These are phyloP conservation scores for Heliconius congener DNA, from an alignment of 1,140 invertebrate genomes.

Conservation along the genomic window DNA sequence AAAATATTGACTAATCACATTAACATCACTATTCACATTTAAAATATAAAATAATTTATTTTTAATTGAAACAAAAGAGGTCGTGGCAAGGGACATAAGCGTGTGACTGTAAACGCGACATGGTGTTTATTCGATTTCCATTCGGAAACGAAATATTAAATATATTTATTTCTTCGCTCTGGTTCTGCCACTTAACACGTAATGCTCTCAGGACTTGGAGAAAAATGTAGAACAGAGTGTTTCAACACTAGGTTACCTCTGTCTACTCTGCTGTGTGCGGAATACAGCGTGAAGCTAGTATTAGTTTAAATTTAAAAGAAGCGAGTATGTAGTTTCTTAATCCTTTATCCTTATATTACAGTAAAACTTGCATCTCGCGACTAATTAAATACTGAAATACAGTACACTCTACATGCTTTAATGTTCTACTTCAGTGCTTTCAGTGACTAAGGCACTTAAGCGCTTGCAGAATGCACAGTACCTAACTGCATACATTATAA, in stretches of 20 bases:
- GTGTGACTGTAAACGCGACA: no score
- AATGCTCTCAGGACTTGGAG: no score
- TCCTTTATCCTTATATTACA: not conserved
- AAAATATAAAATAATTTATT: not conserved
- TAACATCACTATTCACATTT: not conserved
- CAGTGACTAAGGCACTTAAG: constrained; percentile 9
- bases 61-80: no score
- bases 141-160: no score
- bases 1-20: not conserved
- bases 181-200: no score
- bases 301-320: not conserved
- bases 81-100: no score
- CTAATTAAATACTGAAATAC: constrained; percentile 3
- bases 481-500: not conserved
- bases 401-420: not conserved
- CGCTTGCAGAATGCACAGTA: not conserved
- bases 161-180: no score
- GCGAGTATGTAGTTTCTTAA: not conserved
- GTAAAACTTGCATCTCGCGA: not conserved
- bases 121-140: no score
- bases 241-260: no score
- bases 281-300: no score
- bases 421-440: not conserved
- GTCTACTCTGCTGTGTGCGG: no score
- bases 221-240: no score